These are phyloP conservation scores for Sphenodon punctatus DNA, from an alignment of 2,797 vertebrate genomes.

Conservation along the genomic window DNA sequence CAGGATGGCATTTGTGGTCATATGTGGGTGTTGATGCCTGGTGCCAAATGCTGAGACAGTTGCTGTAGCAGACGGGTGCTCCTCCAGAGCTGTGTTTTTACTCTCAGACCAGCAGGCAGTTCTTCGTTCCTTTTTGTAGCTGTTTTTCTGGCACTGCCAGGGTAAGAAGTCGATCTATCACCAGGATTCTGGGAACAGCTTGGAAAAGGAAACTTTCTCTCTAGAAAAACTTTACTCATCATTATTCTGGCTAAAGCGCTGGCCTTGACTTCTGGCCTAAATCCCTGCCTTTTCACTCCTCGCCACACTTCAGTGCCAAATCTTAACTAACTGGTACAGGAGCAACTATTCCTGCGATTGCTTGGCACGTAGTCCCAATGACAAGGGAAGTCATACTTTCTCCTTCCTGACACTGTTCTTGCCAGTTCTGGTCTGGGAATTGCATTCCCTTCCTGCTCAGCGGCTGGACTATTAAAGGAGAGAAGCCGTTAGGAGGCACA, in stretches of 20 bases:
- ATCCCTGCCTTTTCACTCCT: neutral
- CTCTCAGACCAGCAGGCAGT: neutral
- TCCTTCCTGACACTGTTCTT: neutral
- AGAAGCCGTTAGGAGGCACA: neutral
- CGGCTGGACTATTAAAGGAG: rapidly evolving
- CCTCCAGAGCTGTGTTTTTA: neutral
- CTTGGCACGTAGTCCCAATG: neutral
- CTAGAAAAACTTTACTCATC: neutral
- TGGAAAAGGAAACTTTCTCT: neutral
- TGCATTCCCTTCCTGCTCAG: rapidly evolving
- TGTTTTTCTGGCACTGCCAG: neutral
- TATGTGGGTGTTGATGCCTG: neutral
- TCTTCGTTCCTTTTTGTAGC: neutral
- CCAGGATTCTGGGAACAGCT: neutral
- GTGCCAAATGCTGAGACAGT: neutral
- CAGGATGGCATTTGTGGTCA: neutral
- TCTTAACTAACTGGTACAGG: neutral
- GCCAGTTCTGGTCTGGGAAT: neutral
- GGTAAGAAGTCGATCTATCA: neutral
- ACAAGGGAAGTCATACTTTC: neutral
- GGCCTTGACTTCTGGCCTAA: constrained; percentile 21
- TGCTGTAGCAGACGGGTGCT: neutral
- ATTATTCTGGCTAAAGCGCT: neutral
- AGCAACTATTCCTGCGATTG: neutral
- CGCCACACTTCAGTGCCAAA: rapidly evolving